These are phyloP conservation scores for Acleris emargana DNA, from an alignment of 2,888 invertebrate species.

Conservation along the genomic window DNA sequence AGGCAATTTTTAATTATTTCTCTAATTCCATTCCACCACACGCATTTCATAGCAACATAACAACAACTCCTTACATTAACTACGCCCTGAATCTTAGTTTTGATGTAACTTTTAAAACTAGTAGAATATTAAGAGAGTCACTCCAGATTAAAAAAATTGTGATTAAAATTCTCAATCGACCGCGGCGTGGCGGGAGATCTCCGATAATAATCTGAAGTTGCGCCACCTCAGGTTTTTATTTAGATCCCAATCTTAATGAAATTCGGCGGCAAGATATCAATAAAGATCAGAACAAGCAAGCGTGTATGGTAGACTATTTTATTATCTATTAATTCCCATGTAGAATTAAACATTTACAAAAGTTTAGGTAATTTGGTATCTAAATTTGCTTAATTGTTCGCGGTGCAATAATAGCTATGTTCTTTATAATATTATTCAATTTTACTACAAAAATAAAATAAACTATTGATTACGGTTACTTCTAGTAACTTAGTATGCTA, in stretches of 20 bases:
- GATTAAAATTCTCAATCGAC: conserved; percentile 31
- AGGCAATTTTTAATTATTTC: conserved; percentile 2
- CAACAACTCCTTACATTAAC: too few relatives aligned
- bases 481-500: conserved; percentile 40
- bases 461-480: conserved; percentile 3
- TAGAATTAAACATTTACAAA: too few relatives aligned
- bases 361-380: too few relatives aligned
- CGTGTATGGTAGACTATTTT: not conserved
- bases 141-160: not conserved
- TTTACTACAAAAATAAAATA: not conserved
- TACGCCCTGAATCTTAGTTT: too few relatives aligned
- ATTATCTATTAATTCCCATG: too few relatives aligned
- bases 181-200: conserved; percentile 15
- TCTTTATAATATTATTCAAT: too few relatives aligned
- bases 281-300: conserved; percentile 17
- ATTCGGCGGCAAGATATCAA: conserved; percentile 25
- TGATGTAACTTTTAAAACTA: too few relatives aligned
- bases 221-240: conserved; percentile 19
- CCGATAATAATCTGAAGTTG: conserved; percentile 17
- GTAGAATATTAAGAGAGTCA: not conserved
- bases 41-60: too few relatives aligned
- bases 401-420: too few relatives aligned
- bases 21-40: too few relatives aligned
- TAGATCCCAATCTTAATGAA: conserved; percentile 35
- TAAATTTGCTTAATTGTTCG: too few relatives aligned